These are phyloP conservation scores for Epistrophella euchroma DNA, from an alignment of 2,888 invertebrate genomes.

Conservation along the genomic window DNA sequence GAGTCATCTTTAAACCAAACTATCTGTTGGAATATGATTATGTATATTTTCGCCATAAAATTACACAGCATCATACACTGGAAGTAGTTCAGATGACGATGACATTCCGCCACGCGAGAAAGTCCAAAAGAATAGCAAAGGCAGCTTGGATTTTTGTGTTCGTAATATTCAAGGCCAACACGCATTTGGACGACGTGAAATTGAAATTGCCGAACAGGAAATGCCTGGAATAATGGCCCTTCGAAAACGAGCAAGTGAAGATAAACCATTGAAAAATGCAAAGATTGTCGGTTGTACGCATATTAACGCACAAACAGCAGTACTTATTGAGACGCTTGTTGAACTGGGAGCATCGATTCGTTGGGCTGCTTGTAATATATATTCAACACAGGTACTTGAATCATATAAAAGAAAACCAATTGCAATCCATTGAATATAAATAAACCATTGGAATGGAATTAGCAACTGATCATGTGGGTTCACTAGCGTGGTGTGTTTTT, in stretches of 20 bases:
- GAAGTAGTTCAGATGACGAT: constrained; percentile 96
- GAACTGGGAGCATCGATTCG: constrained; percentile 95
- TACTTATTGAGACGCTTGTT: constrained; percentile 94
- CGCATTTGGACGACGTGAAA: constrained; percentile 97
- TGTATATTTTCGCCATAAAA: not conserved
- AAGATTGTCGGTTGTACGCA: constrained; percentile 99
- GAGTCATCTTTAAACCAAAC: constrained; percentile 79
- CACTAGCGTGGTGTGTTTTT: no score
- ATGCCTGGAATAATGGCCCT: constrained; percentile 99
- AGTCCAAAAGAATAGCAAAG: constrained; percentile 92
- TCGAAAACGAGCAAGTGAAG: constrained; percentile 94
- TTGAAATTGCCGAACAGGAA: constrained; percentile 99
- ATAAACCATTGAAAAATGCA: constrained; percentile 97
- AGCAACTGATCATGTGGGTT: no score
- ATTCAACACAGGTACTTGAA: constrained; percentile 93
- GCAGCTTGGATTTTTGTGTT: constrained; percentile 96
- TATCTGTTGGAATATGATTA: not conserved
- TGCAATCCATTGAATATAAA: no score
- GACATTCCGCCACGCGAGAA: constrained; percentile 97
- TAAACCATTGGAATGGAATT: no score
- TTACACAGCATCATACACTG: constrained; percentile 86
- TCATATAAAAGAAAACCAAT: no score
- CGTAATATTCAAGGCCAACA: constrained; percentile 94
- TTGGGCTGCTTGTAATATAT: constrained; percentile 99
- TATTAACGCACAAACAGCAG: constrained; percentile 99